Evolutionary conservation across 2,113 vertebrate species (phyloP).

Genomic region (Athene cunicularia): DNA sequence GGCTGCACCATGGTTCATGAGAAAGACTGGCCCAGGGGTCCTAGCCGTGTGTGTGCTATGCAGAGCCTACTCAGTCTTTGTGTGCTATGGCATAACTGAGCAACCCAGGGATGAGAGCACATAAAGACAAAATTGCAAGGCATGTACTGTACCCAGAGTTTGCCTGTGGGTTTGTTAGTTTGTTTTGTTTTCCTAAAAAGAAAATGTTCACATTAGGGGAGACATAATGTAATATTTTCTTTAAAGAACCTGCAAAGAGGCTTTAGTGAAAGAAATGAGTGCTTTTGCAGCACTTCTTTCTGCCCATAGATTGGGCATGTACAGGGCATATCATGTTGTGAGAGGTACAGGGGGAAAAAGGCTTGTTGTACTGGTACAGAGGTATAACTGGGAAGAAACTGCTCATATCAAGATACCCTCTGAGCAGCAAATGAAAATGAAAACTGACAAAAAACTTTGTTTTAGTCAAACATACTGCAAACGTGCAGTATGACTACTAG

Average conservation of each 20-base stretch:
- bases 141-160: background rate
- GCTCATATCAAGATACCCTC: background rate
- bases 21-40: background rate
- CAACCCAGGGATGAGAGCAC: background rate
- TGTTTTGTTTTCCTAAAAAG: background rate
- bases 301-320: background rate
- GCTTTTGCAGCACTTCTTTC: background rate
- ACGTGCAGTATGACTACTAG: background rate
- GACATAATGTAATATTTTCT: background rate
- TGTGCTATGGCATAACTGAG: background rate
- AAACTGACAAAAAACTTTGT: background rate
- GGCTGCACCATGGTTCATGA: background rate
- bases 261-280: background rate
- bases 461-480: background rate
- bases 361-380: background rate
- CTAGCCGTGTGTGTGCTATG: background rate
- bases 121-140: background rate
- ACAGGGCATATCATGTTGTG: rapidly evolving
- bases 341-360: background rate
- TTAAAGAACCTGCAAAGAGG: background rate
- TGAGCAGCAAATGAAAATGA: background rate
- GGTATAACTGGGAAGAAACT: background rate
- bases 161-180: background rate
- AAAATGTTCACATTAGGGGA: background rate
- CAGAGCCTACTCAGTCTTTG: background rate